phyloP scores from a whole-genome alignment of 2,888 invertebrate genomes.

The Nephrotoma appendiculata region DNA sequence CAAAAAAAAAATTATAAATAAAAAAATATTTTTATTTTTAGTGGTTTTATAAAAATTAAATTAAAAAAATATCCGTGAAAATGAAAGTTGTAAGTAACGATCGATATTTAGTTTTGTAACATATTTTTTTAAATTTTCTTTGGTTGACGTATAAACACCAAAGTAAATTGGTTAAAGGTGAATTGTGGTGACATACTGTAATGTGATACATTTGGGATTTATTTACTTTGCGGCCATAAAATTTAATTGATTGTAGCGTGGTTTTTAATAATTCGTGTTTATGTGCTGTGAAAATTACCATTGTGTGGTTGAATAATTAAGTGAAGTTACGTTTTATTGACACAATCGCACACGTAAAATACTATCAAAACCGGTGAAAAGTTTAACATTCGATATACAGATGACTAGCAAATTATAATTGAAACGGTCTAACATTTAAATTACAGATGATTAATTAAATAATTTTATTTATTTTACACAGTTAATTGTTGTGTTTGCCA shows the following conservation, averaged over 20 bases:
- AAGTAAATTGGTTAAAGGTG: background rate
- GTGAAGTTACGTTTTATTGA: background rate
- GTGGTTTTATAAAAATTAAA: slow-evolving; percentile 2
- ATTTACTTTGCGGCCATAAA: background rate
- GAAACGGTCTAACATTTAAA: background rate
- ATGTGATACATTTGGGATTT: background rate
- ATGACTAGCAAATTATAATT: background rate
- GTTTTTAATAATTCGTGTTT: background rate
- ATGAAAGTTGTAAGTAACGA: slow-evolving; percentile 5
- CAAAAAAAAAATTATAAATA: background rate
- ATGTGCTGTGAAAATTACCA: background rate
- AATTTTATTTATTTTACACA: slow-evolving; percentile 14
- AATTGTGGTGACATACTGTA: background rate
- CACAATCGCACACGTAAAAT: background rate
- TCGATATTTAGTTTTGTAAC: background rate
- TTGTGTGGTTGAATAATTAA: background rate
- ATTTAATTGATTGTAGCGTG: background rate
- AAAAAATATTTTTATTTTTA: slow-evolving; percentile 8
- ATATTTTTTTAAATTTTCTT: background rate
- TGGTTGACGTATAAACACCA: background rate
- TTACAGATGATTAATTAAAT: background rate
- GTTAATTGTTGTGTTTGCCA: slow-evolving; percentile 26
- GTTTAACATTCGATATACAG: background rate
- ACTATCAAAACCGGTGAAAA: background rate
- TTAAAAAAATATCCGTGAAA: slow-evolving; percentile 10